These are phyloP conservation scores for Icerya purchasi DNA, from an alignment of 2,888 invertebrate species.

Conservation along the genomic window DNA sequence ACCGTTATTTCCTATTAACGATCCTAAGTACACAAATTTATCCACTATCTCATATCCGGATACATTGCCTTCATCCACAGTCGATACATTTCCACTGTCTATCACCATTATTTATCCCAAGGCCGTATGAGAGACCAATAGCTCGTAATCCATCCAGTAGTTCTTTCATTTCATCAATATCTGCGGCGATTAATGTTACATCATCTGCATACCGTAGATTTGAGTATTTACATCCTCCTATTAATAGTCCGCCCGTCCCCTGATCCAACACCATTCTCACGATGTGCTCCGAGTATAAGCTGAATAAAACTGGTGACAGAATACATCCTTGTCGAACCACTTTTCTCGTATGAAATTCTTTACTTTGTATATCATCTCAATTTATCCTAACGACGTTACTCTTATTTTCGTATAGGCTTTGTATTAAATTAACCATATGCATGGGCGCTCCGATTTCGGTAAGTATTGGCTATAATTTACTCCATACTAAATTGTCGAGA, in stretches of 20 bases:
- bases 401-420: background rate
- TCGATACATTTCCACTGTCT: too few species aligned
- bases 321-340: background rate
- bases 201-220: background rate
- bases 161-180: too few species aligned
- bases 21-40: too few species aligned
- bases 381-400: background rate
- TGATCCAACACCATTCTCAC: background rate
- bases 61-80: too few species aligned
- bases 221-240: background rate
- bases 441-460: background rate
- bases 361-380: background rate
- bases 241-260: background rate
- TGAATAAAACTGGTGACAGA: too few species aligned
- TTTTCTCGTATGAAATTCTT: too few species aligned
- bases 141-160: too few species aligned
- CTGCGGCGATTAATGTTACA: background rate
- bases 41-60: too few species aligned
- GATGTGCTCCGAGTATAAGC: background rate
- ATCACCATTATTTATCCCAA: too few species aligned
- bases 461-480: background rate
- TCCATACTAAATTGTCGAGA: background rate
- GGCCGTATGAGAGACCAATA: too few species aligned
- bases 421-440: background rate
- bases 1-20: too few species aligned